Percentiles rank a stretch among this genome's conserved stretches.
These are phyloP conservation scores for Acanthosoma haemorrhoidale DNA, from an alignment of 2,888 invertebrate genomes.

Conservation along the genomic window DNA sequence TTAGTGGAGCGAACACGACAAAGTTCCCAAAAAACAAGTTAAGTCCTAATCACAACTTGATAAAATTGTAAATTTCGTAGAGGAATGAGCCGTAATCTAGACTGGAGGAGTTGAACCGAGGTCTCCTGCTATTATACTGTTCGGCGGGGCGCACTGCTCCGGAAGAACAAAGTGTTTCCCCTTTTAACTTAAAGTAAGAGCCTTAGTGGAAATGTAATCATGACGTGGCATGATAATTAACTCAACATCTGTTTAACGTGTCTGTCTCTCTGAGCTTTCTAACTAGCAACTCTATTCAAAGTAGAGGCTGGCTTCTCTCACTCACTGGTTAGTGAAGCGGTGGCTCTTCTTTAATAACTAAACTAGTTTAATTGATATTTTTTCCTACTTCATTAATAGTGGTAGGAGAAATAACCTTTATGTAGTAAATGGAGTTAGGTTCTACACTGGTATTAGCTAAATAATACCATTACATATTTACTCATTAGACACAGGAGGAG, in stretches of 20 bases:
- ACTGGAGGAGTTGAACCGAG: not conserved
- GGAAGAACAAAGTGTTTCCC: slow-evolving; percentile 14
- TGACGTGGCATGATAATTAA: slow-evolving; percentile 3
- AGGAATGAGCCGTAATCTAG: not conserved
- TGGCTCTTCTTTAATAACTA: too few species aligned
- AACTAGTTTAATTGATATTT: too few species aligned
- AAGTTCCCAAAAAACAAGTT: not conserved
- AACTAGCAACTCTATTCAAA: not conserved
- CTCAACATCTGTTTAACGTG: slow-evolving; percentile 4
- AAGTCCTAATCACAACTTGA: not conserved
- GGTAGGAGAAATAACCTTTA: too few species aligned
- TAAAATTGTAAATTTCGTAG: not conserved
- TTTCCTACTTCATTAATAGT: too few species aligned
- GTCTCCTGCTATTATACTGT: not conserved
- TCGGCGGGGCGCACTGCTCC: not conserved
- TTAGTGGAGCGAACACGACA: too few species aligned
- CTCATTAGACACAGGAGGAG: too few species aligned
- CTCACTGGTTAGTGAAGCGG: too few species aligned
- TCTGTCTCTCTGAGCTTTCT: too few species aligned
- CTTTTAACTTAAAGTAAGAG: slow-evolving; percentile 8
- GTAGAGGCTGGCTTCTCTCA: too few species aligned
- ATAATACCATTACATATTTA: too few species aligned
- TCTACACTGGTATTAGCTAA: too few species aligned
- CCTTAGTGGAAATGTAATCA: slow-evolving; percentile 1
- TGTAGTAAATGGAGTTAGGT: too few species aligned